Conservation (phyloP, 2,113 vertebrate genomes). For the Catagonus wagneri region DNA sequence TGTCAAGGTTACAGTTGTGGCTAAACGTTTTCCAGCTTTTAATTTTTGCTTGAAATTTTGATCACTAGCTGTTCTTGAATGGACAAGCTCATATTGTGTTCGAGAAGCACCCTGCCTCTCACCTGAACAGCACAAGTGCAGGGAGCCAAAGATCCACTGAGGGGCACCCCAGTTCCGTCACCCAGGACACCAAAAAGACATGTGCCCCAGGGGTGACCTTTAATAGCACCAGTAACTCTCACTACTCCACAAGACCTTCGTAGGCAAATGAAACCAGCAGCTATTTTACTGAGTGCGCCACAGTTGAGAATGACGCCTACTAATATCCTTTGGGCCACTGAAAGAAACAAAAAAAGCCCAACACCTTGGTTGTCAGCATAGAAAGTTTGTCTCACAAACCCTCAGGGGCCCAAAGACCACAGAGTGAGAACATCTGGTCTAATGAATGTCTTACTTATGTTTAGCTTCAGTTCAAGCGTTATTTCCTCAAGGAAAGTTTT, state of each 20-base stretch:
- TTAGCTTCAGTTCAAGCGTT: neutral
- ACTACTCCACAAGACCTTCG: neutral
- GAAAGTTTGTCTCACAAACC: neutral
- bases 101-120: neutral
- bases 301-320: neutral
- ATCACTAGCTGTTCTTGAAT: neutral
- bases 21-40: neutral
- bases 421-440: neutral
- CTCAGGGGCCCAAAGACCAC: neutral
- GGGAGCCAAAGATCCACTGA: no score
- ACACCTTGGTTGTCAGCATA: neutral
- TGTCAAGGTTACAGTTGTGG: neutral
- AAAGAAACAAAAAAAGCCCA: no score
- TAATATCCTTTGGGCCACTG: neutral
- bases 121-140: no score
- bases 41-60: neutral
- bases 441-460: neutral
- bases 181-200: neutral
- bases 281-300: neutral
- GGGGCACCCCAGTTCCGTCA: neutral
- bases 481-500: neutral
- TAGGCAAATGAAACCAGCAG: neutral
- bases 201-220: no score
- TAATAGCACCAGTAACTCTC: neutral
- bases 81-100: neutral